phyloP scores from a whole-genome alignment of 2,797 vertebrate genomes.

The Myotis vivesi region DNA sequence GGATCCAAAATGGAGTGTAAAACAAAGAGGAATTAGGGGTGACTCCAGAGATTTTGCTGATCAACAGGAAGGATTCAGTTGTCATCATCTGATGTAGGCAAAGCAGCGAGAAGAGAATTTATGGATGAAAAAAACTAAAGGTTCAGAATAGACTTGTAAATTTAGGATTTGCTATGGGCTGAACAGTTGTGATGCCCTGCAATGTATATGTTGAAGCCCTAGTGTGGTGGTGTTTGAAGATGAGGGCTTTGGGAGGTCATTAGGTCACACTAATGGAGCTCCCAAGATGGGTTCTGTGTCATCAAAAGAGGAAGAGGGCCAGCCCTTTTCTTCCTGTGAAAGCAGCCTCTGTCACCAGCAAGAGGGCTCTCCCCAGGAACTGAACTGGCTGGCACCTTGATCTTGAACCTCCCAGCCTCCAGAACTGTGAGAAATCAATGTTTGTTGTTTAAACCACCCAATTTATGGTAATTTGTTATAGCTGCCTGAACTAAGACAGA shows the following conservation, averaged over 20 bases:
- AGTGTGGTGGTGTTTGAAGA: not conserved
- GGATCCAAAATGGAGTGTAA: not conserved
- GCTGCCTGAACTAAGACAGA: not conserved
- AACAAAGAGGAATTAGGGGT: not conserved
- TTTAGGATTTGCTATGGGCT: not conserved
- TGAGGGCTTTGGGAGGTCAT: not conserved
- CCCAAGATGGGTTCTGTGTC: not conserved
- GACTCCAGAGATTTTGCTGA: not conserved
- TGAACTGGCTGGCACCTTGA: not conserved
- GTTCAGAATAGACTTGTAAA: not conserved
- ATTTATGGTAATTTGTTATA: not conserved
- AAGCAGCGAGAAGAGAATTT: not conserved
- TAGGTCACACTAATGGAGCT: not conserved
- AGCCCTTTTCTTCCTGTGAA: not conserved
- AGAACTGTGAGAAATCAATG: not conserved
- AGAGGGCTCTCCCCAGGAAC: not conserved
- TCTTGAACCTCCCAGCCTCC: not conserved
- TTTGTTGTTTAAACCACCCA: not conserved
- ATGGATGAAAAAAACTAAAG: not conserved
- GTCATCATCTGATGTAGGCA: not conserved
- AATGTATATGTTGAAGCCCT: not conserved
- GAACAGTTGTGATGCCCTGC: not conserved
- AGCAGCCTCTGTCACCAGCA: not conserved
- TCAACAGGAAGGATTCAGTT: not conserved
- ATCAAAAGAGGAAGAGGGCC: not conserved